Evolutionary conservation across 2,888 invertebrate genomes (phyloP), one percentile per base, ranked within the genome.

Genomic region (Chrysolina haemoptera): DNA sequence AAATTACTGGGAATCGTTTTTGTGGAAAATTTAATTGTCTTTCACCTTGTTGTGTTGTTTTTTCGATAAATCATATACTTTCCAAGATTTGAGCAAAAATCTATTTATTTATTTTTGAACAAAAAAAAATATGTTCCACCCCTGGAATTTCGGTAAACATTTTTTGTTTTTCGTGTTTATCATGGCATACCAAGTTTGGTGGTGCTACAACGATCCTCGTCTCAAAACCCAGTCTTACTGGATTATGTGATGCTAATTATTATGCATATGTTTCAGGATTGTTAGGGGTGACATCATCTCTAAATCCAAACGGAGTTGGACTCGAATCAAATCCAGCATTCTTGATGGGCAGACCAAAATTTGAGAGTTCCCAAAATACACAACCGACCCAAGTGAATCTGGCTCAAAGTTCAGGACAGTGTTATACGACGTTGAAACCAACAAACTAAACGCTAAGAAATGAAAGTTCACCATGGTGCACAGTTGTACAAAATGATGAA

Each of bases 241-340:
- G n/a, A 27, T 27, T 27, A 27, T 27, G 5, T 1, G 8, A 35
- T 43, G 12, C 9, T 43, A 43, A 43, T 43, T 12, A 14, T 43
- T 12, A 43, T 43, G 14, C 14, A 14, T 12, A 1, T 65, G 65
- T 75, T 79, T 27, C 78, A 83, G 83, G 83, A 77, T 76, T 84
- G 81, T 77, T 84, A 79, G 92, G 92, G 84, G 88, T 93, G 82
- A 90, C 92, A 73, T 90, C 92, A 76, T 91, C 91, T 77, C 89
- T 93, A 76, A 91, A 92, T 79, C 92, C 93, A 71, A 93, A 92
- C 86, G 93, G 93, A 73, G 89, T 89, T 77, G 89, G 89, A 78
- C 89, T 92, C 76, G 92, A 92, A 81, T 89, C 91, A 86, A 92
- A 92, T 84, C 91, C 92, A 71, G 91, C 92, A 55, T 87, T 91